Evolutionary conservation across 2,113 vertebrate genomes (phyloP).

Genomic region (Hylia prasina): DNA sequence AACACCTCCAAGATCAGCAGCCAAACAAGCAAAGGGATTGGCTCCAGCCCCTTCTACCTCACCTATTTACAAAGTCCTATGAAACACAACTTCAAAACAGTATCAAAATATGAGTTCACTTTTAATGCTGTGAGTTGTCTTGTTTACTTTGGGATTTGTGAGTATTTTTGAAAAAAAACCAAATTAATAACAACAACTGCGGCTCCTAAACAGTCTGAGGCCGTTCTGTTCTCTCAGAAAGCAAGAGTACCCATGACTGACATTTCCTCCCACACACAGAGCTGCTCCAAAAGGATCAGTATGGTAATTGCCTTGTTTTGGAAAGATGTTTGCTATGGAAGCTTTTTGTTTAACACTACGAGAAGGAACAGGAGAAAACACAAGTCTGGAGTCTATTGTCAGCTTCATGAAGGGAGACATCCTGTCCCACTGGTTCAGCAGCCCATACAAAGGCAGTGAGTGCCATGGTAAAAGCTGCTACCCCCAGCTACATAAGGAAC

Average conservation of each 20-base stretch:
- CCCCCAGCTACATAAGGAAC: not conserved
- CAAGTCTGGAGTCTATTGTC: not conserved
- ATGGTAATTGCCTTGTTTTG: slow-evolving; percentile 15
- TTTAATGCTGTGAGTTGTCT: not conserved
- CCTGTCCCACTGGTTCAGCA: not conserved
- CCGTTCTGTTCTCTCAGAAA: not conserved
- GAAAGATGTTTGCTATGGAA: not conserved
- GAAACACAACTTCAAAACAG: not conserved
- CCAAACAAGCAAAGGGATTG: not conserved
- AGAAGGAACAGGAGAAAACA: not conserved
- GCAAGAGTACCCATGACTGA: not conserved
- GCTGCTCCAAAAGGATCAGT: not conserved
- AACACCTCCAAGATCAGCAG: not conserved
- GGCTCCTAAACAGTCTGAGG: not conserved
- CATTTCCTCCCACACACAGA: not conserved
- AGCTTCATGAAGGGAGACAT: not conserved
- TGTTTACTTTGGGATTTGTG: not conserved
- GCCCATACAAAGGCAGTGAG: not conserved
- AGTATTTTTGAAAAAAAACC: not conserved
- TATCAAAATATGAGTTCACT: not conserved
- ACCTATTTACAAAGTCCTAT: not conserved
- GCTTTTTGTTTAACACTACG: not conserved
- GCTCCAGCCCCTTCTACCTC: not conserved
- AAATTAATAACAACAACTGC: not conserved
- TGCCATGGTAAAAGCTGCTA: not conserved